These are phyloP conservation scores for Opisthograptis luteolata DNA, from an alignment of 2,888 invertebrate genomes.

Conservation along the genomic window DNA sequence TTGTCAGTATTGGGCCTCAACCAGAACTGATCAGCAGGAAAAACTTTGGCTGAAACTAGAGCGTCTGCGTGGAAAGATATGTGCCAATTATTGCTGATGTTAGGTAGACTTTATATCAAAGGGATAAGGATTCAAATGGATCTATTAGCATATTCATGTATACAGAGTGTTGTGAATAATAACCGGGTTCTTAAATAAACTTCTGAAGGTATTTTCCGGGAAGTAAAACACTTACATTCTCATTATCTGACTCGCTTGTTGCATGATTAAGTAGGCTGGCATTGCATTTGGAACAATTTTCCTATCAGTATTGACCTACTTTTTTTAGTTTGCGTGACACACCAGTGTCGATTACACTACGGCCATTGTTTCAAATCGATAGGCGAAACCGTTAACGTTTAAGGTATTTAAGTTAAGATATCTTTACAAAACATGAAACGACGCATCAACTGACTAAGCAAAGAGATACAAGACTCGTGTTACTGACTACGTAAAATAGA, in stretches of 20 bases:
- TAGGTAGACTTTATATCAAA: neutral
- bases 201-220: conserved; percentile 56
- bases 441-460: conserved; percentile 23
- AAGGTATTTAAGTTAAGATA: conserved; percentile 4
- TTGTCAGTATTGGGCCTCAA: conserved; percentile 12
- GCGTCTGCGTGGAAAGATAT: too few relatives aligned
- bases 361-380: conserved; percentile 34
- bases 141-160: neutral
- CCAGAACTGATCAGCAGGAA: too few relatives aligned
- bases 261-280: conserved; percentile 45
- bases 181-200: conserved; percentile 9
- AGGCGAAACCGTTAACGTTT: conserved; percentile 30
- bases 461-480: conserved; percentile 37
- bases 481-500: conserved; percentile 49
- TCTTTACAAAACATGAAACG: conserved; percentile 16
- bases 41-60: too few relatives aligned
- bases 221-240: conserved; percentile 50
- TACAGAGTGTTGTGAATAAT: conserved; percentile 24
- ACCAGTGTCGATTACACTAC: conserved; percentile 33
- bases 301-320: conserved; percentile 50
- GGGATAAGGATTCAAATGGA: neutral
- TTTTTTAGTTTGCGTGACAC: conserved; percentile 47
- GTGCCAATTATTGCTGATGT: conserved; percentile 23
- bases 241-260: conserved; percentile 34
- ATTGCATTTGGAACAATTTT: conserved; percentile 44